phyloP scores from a whole-genome alignment of 2,888 invertebrate genomes.

The Nephrotoma guestfalica region DNA sequence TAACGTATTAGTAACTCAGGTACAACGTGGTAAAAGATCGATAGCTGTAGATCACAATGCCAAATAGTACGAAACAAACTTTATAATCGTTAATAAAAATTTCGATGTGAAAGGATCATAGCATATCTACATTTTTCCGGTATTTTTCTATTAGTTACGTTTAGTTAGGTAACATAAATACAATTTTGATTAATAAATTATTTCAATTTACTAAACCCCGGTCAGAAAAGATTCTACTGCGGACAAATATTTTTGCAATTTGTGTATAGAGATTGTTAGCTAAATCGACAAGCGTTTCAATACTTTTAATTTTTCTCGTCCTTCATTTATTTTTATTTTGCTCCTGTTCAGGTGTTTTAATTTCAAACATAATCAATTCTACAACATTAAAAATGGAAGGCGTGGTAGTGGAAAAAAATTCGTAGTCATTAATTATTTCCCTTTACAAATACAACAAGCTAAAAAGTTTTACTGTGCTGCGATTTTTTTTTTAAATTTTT shows the following conservation, averaged over 20 bases:
- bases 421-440: neutral
- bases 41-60: no score
- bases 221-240: neutral
- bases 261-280: neutral
- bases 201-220: neutral
- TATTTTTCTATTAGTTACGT: no score
- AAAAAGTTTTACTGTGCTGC: neutral
- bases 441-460: neutral
- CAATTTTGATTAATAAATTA: neutral
- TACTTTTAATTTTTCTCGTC: neutral
- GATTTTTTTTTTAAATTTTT: neutral
- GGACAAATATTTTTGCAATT: neutral
- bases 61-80: no score
- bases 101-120: no score
- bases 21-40: no score
- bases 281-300: neutral
- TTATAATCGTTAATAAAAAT: no score
- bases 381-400: neutral
- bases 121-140: no score
- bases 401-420: neutral
- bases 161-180: neutral
- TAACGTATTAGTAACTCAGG: no score
- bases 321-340: neutral
- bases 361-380: neutral
- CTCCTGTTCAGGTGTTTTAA: neutral